Conservation (phyloP, 2,797 vertebrate species). For the Pyrrhura leucotis region DNA sequence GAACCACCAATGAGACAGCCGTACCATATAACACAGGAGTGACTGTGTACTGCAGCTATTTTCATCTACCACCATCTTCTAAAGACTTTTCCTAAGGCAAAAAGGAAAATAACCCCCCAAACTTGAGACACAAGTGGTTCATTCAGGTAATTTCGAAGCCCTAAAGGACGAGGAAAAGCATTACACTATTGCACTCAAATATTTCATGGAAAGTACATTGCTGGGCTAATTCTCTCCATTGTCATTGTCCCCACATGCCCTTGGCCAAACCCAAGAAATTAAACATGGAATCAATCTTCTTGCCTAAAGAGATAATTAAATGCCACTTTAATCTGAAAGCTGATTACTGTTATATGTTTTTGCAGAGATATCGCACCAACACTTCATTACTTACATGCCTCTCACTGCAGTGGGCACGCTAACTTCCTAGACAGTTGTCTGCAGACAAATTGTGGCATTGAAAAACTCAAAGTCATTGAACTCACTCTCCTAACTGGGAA, state of each 20-base stretch:
- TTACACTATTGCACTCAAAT: not conserved
- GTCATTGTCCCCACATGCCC: not conserved
- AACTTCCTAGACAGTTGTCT: not conserved
- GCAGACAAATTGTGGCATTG: not conserved
- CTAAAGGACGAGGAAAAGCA: not conserved
- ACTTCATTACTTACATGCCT: not conserved
- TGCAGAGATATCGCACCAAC: not conserved
- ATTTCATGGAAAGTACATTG: not conserved
- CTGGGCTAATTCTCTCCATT: not conserved
- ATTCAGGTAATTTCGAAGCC: not conserved
- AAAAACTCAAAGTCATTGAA: not conserved
- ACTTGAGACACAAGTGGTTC: not conserved
- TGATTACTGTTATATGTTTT: not conserved
- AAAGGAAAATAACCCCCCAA: not conserved
- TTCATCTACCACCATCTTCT: not conserved
- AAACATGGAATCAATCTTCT: not conserved
- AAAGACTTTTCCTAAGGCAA: not conserved
- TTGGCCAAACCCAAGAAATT: not conserved
- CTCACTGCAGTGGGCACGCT: not conserved
- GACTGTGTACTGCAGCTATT: not conserved
- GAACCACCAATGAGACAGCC: not conserved
- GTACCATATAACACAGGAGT: not conserved
- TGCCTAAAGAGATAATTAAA: not conserved
- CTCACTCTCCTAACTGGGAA: not conserved
- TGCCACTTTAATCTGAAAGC: not conserved